Conservation (phyloP, 2,888 invertebrate genomes). For the Eupelmus urozonus region DNA sequence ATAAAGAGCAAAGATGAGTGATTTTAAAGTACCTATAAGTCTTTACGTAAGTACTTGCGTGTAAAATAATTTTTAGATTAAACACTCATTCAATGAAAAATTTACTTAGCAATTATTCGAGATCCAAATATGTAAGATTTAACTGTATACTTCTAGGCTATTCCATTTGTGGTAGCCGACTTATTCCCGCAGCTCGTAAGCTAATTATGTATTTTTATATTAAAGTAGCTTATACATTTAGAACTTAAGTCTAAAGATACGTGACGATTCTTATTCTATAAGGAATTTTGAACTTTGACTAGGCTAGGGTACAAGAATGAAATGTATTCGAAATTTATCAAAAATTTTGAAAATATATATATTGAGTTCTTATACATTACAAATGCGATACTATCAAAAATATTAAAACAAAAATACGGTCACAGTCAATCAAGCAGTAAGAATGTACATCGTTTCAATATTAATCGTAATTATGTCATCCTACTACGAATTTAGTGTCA, state of each 20-base stretch:
- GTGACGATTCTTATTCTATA: constrained; percentile 58
- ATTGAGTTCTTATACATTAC: constrained; percentile 73
- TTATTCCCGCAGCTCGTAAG: constrained; percentile 76
- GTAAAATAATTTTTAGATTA: constrained; percentile 73
- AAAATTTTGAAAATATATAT: constrained; percentile 72
- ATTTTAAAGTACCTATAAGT: constrained; percentile 63
- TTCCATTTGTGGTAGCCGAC: constrained; percentile 69
- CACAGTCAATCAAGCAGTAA: constrained; percentile 68
- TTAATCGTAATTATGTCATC: constrained; percentile 71
- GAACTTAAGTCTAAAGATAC: constrained; percentile 65
- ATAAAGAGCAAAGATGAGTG: constrained; percentile 64
- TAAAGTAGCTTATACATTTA: constrained; percentile 75
- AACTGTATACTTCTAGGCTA: constrained; percentile 72
- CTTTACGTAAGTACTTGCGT: constrained; percentile 68
- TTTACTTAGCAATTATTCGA: constrained; percentile 63
- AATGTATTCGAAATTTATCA: constrained; percentile 73
- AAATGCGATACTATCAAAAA: constrained; percentile 67
- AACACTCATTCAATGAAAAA: constrained; percentile 66
- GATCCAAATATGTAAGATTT: constrained; percentile 73
- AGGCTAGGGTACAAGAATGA: constrained; percentile 72
- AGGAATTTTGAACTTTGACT: constrained; percentile 64
- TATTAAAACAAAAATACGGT: constrained; percentile 65
- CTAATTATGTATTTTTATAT: constrained; percentile 78
- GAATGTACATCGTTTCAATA: constrained; percentile 69
- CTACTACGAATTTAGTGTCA: constrained; percentile 73